A percentile compares a stretch with the other conserved stretches of the same genome.
phyloP scores from a whole-genome alignment of 1,140 invertebrate species.

The Cataglyphis hispanica region DNA sequence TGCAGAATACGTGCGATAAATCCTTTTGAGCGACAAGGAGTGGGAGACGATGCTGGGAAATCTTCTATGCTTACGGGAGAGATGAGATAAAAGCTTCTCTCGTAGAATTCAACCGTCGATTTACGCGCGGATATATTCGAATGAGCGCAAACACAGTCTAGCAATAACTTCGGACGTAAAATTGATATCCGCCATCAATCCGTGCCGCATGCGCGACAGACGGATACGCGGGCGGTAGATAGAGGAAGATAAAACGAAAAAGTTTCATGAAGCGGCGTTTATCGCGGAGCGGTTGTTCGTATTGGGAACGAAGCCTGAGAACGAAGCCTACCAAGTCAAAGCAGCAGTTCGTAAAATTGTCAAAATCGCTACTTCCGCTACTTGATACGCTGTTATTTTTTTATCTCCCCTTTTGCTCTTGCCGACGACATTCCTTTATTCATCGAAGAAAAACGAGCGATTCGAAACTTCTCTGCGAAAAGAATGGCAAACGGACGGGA shows the following conservation, averaged over 20 bases:
- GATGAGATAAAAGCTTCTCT: slow-evolving; percentile 58
- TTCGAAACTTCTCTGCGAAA: slow-evolving; percentile 50
- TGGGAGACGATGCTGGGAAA: slow-evolving; percentile 39
- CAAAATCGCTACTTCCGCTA: slow-evolving; percentile 65
- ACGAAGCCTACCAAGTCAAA: slow-evolving; percentile 51
- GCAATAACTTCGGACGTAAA: slow-evolving; percentile 78
- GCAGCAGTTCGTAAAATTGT: slow-evolving; percentile 67
- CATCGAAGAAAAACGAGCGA: slow-evolving; percentile 36
- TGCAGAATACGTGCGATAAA: slow-evolving; percentile 49
- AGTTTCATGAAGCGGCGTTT: slow-evolving; percentile 59
- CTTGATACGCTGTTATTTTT: slow-evolving; percentile 47
- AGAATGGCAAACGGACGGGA: neutral
- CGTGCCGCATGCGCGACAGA: slow-evolving; percentile 51
- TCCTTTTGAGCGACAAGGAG: slow-evolving; percentile 41
- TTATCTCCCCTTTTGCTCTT: neutral
- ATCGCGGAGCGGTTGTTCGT: slow-evolving; percentile 45
- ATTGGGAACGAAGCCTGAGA: slow-evolving; percentile 22
- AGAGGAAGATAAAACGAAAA: slow-evolving; percentile 51
- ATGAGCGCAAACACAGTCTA: slow-evolving; percentile 76
- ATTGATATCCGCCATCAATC: slow-evolving; percentile 77
- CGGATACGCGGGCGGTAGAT: slow-evolving; percentile 12
- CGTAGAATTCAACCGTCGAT: slow-evolving; percentile 58
- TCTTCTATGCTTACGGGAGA: slow-evolving; percentile 33
- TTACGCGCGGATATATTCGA: slow-evolving; percentile 77
- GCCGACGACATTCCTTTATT: neutral